Base-by-base conservation (phyloP, 2,113 vertebrate species). In the Oncorhynchus gorbuscha region DNA sequence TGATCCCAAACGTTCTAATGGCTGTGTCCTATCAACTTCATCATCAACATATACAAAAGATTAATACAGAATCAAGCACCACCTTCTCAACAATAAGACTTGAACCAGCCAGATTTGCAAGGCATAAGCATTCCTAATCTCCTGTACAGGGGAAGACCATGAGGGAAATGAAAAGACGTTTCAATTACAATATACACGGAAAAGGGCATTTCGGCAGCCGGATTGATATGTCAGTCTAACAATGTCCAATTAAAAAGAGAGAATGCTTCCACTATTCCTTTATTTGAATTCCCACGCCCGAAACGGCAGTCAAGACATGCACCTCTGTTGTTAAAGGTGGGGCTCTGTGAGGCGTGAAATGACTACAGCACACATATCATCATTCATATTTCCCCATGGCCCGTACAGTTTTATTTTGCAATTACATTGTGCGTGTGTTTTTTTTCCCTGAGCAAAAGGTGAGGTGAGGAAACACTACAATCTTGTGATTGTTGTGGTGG, bases 181-280 rank as follows among this genome's bases (percentile, higher is more conserved):
- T 93, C 91, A 92, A 94, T 94, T 94, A 93, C 86, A 90, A 83
- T 81, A 84, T 91, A 93, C 92, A 93, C 62, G 84, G 84, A 90
- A 91, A 45, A 87, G 88, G 87, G 85, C 88, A 93, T 92, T 90
- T 89, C 86, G 83, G 83, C 69, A 75, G 82, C 72, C 20, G 88
- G 86, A 93, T 91, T 91, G 92, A 93, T 92, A 91, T 91, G 91
- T 91, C 92, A 90, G 80, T 90, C 86, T 87, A 87, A 94, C 91
- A 92, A 92, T 91, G 91, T 94, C 91, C 93, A 94, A 94, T 94
- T 94, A 93, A 93, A 93, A 91, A 85, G 72, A 74, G 82, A 88
- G 86, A 93, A 92, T 83, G 82, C 89, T 85, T 92, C 83, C 79
- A 88, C 92, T 92, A 92, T 93, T 91, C 83, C 86, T 88, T 88